These are phyloP conservation scores for Eclectus roratus DNA, from an alignment of 2,113 vertebrate genomes.

Conservation along the genomic window DNA sequence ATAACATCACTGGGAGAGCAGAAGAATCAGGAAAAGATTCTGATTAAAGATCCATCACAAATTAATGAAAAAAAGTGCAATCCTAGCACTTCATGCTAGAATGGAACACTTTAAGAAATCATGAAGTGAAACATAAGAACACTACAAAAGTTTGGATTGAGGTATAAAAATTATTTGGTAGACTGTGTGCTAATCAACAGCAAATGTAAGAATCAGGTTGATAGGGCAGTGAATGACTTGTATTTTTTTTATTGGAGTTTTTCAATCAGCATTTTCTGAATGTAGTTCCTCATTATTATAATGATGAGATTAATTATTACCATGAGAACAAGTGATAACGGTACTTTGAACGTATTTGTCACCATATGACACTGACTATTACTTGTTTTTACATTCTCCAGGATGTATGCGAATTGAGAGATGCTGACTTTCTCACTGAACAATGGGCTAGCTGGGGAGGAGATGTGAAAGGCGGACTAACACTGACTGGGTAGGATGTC, in stretches of 20 bases:
- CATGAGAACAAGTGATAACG: conserved; percentile 52
- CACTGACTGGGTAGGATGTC: not conserved
- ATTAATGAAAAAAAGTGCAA: conserved; percentile 63
- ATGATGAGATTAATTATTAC: conserved; percentile 76
- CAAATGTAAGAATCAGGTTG: conserved; percentile 61
- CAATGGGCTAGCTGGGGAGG: not conserved
- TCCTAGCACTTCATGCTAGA: conserved; percentile 52
- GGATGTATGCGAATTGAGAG: not conserved
- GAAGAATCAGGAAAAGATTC: conserved; percentile 35
- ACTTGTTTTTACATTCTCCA: conserved; percentile 40
- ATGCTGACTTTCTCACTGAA: not conserved
- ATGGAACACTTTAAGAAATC: conserved; percentile 59
- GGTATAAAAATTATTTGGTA: conserved; percentile 67
- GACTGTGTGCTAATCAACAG: conserved; percentile 57
- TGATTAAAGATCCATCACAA: conserved; percentile 67
- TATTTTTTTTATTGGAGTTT: conserved; percentile 51
- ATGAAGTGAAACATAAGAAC: conserved; percentile 60
- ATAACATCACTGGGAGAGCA: not conserved
- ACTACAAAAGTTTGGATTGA: conserved; percentile 71
- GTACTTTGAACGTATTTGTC: conserved; percentile 68
- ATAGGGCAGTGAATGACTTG: conserved; percentile 49
- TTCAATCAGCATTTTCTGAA: conserved; percentile 72
- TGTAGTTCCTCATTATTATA: conserved; percentile 63
- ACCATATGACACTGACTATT: conserved; percentile 17
- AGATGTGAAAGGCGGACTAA: not conserved